phyloP scores from a whole-genome alignment of 2,113 vertebrate species.

The Coptodon rendalli region DNA sequence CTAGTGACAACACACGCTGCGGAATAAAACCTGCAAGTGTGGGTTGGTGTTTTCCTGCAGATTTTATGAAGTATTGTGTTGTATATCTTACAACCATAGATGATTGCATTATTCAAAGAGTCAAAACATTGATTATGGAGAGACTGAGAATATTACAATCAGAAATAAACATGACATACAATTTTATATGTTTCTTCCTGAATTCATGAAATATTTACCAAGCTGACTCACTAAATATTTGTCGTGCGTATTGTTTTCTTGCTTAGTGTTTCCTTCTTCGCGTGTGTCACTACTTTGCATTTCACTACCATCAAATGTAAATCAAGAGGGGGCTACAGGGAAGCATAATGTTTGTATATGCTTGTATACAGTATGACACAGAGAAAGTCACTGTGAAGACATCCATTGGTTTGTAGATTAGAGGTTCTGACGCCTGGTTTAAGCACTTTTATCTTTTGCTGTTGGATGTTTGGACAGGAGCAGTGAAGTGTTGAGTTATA shows the following conservation, averaged over 20 bases:
- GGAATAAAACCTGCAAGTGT: neutral
- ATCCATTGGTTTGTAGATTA: neutral
- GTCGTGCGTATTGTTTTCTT: neutral
- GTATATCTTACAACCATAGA: neutral
- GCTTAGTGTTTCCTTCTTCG: neutral
- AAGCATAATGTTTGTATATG: neutral
- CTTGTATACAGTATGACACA: neutral
- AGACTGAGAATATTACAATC: neutral
- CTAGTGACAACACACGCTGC: neutral
- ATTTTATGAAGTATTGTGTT: neutral
- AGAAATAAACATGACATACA: neutral
- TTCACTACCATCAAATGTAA: neutral
- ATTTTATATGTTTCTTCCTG: neutral
- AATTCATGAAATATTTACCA: neutral
- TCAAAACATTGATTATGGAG: neutral
- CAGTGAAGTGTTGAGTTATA: neutral
- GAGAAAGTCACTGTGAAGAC: neutral
- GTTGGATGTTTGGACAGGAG: neutral
- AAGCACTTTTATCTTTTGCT: neutral
- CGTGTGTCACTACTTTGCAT: neutral
- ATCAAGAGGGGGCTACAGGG: neutral
- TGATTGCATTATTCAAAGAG: neutral
- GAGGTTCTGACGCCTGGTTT: neutral
- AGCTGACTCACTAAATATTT: neutral
- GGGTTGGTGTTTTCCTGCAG: neutral